These are phyloP conservation scores for Drosophila eohydei DNA, from an alignment of 2,888 invertebrate species.

Conservation along the genomic window DNA sequence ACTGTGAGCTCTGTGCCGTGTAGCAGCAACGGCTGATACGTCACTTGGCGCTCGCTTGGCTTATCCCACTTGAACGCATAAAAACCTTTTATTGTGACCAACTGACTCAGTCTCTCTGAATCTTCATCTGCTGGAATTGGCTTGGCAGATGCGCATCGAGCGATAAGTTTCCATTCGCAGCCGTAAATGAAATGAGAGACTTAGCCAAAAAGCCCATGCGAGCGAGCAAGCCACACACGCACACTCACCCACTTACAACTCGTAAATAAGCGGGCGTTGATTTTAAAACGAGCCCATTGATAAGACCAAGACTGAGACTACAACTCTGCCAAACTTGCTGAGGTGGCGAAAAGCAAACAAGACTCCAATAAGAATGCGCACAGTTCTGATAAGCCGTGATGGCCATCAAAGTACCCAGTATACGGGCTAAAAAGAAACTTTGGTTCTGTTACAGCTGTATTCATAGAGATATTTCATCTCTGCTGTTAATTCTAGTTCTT, in stretches of 20 bases:
- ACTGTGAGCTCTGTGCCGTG: slow-evolving; percentile 21
- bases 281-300: slow-evolving; percentile 74
- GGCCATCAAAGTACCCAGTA: background rate
- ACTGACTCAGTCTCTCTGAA: slow-evolving; percentile 25
- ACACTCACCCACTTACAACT: slow-evolving; percentile 16
- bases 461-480: background rate
- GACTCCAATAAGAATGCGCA: background rate
- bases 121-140: slow-evolving; percentile 33
- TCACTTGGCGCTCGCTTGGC: slow-evolving; percentile 2
- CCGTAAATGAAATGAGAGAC: slow-evolving; percentile 75
- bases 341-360: slow-evolving; percentile 59
- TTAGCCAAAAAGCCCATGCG: slow-evolving; percentile 39
- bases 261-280: slow-evolving; percentile 76
- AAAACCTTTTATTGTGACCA: slow-evolving; percentile 40
- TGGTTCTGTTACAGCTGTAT: background rate
- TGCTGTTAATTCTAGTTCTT: background rate
- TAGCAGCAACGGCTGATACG: slow-evolving; percentile 17
- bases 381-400: background rate
- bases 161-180: slow-evolving; percentile 70
- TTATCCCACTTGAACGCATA: slow-evolving; percentile 22
- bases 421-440: background rate
- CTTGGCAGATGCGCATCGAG: slow-evolving; percentile 53
- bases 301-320: slow-evolving; percentile 44
- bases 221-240: slow-evolving; percentile 7
- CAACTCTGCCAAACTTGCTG: slow-evolving; percentile 56